A percentile compares a stretch with the other conserved stretches of the same genome.
phyloP scores from a whole-genome alignment of 2,888 invertebrate genomes.

The Rhagonycha fulva region DNA sequence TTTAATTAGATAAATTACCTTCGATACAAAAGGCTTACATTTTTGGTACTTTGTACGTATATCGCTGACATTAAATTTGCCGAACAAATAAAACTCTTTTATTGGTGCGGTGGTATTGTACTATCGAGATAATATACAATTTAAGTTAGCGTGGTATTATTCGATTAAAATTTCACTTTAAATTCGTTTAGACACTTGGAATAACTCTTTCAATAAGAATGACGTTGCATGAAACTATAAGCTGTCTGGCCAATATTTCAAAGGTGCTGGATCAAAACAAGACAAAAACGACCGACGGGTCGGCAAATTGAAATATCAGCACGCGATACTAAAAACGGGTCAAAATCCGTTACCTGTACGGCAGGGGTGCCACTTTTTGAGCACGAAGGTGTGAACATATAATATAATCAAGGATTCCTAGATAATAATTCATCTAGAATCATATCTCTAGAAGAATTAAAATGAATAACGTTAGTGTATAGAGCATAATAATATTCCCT shows the following conservation, averaged over 20 bases:
- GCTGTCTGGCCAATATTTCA: constrained; percentile 43
- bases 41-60: background rate
- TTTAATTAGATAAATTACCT: background rate
- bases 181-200: constrained; percentile 38
- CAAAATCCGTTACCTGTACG: constrained; percentile 24
- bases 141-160: constrained; percentile 21
- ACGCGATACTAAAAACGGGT: constrained; percentile 40
- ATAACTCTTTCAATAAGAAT: constrained; percentile 37
- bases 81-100: background rate
- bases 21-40: background rate
- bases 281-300: constrained; percentile 45
- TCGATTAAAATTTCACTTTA: constrained; percentile 39
- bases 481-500: background rate
- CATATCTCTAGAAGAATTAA: background rate
- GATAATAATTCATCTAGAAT: background rate
- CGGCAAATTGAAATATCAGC: constrained; percentile 45
- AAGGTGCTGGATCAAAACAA: constrained; percentile 47
- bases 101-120: background rate
- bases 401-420: constrained; percentile 7
- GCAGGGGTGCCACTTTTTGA: constrained; percentile 32
- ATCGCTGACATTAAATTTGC: background rate
- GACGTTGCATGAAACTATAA: constrained; percentile 41
- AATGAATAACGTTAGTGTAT: background rate
- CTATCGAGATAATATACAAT: background rate
- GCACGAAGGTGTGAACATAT: constrained; percentile 34